Conservation (phyloP, 2,888 invertebrate species). For the Ormyrus pomaceus region DNA sequence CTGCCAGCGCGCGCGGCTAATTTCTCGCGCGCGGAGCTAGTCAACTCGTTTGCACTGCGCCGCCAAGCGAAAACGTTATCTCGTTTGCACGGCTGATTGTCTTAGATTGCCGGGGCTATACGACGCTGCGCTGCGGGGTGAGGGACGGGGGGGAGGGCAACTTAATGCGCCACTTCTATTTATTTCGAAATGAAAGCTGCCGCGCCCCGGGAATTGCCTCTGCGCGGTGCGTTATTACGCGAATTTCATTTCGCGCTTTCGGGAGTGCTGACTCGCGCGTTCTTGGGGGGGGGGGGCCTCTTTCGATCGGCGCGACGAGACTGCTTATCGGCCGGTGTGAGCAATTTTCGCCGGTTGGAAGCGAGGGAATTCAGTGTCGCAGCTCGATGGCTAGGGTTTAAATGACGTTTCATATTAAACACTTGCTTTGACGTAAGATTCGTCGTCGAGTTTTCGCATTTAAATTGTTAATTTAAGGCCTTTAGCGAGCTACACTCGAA, state of each 20-base stretch:
- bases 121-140: neutral
- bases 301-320: no score
- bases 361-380: no score
- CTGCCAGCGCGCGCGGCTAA: constrained; percentile 1
- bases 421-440: no score
- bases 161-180: constrained; percentile 33
- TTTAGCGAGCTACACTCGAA: no score
- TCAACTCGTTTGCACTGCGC: constrained; percentile 41
- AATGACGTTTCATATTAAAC: no score
- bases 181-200: constrained; percentile 48
- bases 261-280: no score
- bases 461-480: no score
- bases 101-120: constrained; percentile 30
- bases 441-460: no score
- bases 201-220: neutral
- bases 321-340: no score
- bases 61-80: constrained; percentile 49
- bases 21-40: constrained; percentile 39
- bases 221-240: constrained; percentile 39
- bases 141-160: neutral
- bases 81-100: constrained; percentile 52
- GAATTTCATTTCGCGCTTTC: neutral
- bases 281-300: no score
- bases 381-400: no score
- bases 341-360: no score